Evolutionary conservation across 2,797 vertebrate species (phyloP).

Genomic region (Acrossocheilus fasciatus): DNA sequence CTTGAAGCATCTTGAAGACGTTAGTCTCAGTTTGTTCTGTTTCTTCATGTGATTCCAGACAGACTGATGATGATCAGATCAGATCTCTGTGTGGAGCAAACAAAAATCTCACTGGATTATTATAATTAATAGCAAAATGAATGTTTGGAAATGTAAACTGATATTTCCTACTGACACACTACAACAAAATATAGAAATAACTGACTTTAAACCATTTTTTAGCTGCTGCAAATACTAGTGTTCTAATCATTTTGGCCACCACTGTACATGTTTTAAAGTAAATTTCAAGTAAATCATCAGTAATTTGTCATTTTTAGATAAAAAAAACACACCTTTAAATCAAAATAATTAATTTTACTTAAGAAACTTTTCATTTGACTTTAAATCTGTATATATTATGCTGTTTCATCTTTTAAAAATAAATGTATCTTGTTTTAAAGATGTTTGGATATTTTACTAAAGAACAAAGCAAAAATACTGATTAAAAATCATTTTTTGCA

Average conservation of each 20-base stretch:
- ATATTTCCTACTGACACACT: neutral
- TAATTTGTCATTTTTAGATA: neutral
- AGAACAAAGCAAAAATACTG: constrained; percentile 19
- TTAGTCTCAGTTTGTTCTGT: too few relatives aligned
- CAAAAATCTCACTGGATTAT: too few relatives aligned
- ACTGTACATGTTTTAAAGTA: too few relatives aligned
- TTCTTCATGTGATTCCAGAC: too few relatives aligned
- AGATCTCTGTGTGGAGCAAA: too few relatives aligned
- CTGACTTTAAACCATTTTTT: too few relatives aligned
- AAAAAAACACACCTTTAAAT: neutral
- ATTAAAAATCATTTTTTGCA: neutral
- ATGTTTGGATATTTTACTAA: constrained; percentile 60
- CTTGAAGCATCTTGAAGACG: too few relatives aligned
- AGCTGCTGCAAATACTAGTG: too few relatives aligned
- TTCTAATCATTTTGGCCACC: too few relatives aligned
- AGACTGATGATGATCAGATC: too few relatives aligned
- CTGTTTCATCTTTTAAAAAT: neutral
- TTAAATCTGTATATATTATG: neutral
- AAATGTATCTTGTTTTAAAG: neutral
- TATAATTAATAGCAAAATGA: neutral
- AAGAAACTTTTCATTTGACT: neutral
- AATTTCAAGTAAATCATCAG: neutral
- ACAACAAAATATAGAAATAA: too few relatives aligned
- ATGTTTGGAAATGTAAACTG: neutral
- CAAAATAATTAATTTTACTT: neutral